Evolutionary conservation across 2,888 invertebrate genomes (phyloP).

Genomic region (Subacronicta megacephala): DNA sequence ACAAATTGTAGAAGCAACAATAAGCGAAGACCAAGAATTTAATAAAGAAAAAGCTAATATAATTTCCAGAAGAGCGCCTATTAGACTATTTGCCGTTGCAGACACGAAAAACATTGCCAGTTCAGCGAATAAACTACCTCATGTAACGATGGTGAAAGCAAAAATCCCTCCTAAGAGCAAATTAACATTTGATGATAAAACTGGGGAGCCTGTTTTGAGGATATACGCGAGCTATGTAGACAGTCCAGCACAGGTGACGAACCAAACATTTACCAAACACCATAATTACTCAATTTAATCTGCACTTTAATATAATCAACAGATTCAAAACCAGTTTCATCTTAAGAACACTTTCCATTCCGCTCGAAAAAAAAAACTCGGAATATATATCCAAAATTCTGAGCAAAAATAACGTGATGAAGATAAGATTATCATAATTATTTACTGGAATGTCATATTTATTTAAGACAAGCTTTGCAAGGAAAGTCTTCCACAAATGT

Average conservation of each 20-base stretch:
- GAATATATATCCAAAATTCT: too few relatives aligned
- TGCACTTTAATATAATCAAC: not conserved
- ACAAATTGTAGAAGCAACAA: constrained; percentile 82
- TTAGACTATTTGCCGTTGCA: constrained; percentile 73
- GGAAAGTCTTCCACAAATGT: too few relatives aligned
- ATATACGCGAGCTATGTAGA: constrained; percentile 88
- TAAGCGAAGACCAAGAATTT: constrained; percentile 82
- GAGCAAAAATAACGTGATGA: too few relatives aligned
- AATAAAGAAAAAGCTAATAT: constrained; percentile 76
- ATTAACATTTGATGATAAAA: constrained; percentile 81
- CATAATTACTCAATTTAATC: too few relatives aligned
- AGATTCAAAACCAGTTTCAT: not conserved
- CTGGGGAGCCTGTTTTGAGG: constrained; percentile 86
- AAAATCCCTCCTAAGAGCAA: constrained; percentile 84
- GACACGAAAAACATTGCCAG: constrained; percentile 67
- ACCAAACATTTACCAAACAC: too few relatives aligned
- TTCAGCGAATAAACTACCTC: constrained; percentile 61
- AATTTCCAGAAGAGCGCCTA: constrained; percentile 74
- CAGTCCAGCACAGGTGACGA: constrained; percentile 74
- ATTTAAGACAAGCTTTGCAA: too few relatives aligned
- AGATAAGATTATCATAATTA: too few relatives aligned
- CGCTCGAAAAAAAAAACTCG: too few relatives aligned
- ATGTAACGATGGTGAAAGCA: constrained; percentile 76
- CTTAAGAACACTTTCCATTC: too few relatives aligned
- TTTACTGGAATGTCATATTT: too few relatives aligned